These are phyloP conservation scores for Dasypogon diadema DNA, from an alignment of 2,888 invertebrate genomes.

Conservation along the genomic window DNA sequence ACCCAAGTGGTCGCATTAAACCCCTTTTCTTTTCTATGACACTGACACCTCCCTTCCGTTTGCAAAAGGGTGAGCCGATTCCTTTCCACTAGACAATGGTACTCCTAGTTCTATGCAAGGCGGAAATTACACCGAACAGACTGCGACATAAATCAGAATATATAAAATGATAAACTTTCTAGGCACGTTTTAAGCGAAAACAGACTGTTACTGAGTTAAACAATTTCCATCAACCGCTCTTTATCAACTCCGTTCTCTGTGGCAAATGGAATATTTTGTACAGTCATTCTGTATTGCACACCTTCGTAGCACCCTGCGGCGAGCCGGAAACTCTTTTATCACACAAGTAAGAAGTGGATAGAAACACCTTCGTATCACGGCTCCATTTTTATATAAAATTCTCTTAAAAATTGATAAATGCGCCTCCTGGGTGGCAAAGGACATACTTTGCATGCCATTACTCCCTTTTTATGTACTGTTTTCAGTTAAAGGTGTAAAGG, in stretches of 20 bases:
- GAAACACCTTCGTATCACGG: not conserved
- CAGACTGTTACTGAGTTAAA: constrained; percentile 5
- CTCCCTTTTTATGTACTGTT: not conserved
- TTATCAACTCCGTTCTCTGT: constrained; percentile 4
- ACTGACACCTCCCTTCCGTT: too few species aligned
- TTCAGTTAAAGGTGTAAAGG: not conserved
- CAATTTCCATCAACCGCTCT: constrained; percentile 3
- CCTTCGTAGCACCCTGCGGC: not conserved
- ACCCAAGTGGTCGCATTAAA: too few species aligned
- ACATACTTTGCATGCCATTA: not conserved
- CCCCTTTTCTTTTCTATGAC: too few species aligned
- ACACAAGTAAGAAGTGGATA: too few species aligned
- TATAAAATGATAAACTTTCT: constrained; percentile 4
- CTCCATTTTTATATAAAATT: not conserved
- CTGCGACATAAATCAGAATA: constrained; percentile 15
- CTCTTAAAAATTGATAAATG: constrained; percentile 8
- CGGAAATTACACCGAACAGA: not conserved
- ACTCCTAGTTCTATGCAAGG: not conserved
- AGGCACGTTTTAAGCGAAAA: constrained; percentile 10
- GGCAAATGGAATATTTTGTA: not conserved
- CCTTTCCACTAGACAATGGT: too few species aligned
- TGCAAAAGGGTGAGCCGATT: too few species aligned
- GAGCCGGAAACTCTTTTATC: too few species aligned
- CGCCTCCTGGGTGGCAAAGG: not conserved
- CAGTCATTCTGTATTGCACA: not conserved